Evolutionary conservation across 2,797 vertebrate genomes (phyloP).

Genomic region (Scyliorhinus canicula): DNA sequence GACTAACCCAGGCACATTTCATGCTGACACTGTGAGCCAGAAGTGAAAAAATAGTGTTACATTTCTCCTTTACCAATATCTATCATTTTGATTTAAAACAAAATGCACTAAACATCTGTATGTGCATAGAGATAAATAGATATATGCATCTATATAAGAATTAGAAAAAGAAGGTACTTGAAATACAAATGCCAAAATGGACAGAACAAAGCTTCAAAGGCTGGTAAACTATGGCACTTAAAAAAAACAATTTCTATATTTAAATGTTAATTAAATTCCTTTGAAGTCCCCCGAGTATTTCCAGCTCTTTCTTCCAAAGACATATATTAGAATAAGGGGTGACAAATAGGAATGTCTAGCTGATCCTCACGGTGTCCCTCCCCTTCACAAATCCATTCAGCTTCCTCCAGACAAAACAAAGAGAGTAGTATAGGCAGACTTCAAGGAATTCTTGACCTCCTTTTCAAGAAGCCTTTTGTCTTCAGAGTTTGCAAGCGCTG

Average conservation of each 20-base stretch:
- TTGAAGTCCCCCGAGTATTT: constrained; percentile 31
- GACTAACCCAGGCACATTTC: neutral
- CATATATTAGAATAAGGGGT: constrained; percentile 34
- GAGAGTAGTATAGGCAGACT: constrained; percentile 29
- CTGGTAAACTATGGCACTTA: neutral
- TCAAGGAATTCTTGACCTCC: constrained; percentile 37
- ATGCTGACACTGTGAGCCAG: neutral
- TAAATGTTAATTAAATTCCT: constrained; percentile 39
- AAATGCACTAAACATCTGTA: neutral
- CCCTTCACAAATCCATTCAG: constrained; percentile 35
- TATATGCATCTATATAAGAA: too few relatives aligned
- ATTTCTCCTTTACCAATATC: neutral
- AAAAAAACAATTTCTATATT: constrained; percentile 30
- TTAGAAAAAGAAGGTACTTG: neutral
- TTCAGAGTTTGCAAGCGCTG: constrained; percentile 30
- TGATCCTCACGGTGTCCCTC: constrained; percentile 14
- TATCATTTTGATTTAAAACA: neutral
- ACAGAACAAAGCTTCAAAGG: neutral
- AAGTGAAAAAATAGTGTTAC: neutral
- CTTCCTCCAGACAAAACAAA: constrained; percentile 33
- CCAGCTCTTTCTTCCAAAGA: constrained; percentile 26
- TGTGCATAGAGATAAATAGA: too few relatives aligned
- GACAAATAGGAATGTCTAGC: constrained; percentile 35
- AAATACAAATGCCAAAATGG: neutral
- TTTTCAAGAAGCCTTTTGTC: constrained; percentile 34